A percentile compares a stretch with the other conserved stretches of the same genome.
Conservation (phyloP, 2,888 invertebrate genomes). For the Eurytoma californica region DNA sequence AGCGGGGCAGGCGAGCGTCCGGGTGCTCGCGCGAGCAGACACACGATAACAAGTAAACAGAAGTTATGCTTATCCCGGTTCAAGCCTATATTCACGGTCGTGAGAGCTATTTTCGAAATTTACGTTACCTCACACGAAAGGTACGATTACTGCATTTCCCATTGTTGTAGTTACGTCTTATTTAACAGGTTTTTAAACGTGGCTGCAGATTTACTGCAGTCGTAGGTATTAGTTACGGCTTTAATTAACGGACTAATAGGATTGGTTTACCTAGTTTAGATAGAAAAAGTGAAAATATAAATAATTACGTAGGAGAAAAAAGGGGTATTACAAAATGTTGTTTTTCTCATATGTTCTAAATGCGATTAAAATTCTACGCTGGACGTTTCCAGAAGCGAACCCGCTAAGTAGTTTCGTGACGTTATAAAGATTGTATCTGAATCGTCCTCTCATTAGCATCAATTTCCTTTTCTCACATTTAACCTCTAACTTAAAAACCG, state of each 20-base stretch:
- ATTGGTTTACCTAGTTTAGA: too few relatives aligned
- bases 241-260: too few relatives aligned
- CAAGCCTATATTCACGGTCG: background rate
- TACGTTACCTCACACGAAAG: too few relatives aligned
- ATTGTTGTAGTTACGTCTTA: too few relatives aligned
- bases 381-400: background rate
- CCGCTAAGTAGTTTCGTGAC: background rate
- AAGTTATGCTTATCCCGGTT: conserved; percentile 2
- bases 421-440: conserved; percentile 12
- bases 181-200: background rate
- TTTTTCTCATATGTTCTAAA: background rate
- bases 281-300: too few relatives aligned
- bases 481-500: background rate
- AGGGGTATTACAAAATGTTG: too few relatives aligned
- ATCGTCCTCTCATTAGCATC: conserved; percentile 22
- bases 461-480: conserved; percentile 1
- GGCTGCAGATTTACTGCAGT: background rate
- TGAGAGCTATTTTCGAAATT: background rate
- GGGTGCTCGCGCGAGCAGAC: background rate
- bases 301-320: too few relatives aligned
- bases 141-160: too few relatives aligned
- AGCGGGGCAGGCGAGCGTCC: conserved; percentile 52
- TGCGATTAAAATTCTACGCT: conserved; percentile 1
- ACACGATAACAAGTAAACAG: conserved; percentile 1
- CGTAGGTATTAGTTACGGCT: too few relatives aligned